phyloP scores from a whole-genome alignment of 2,888 invertebrate species.

The Synergus umbraculus region DNA sequence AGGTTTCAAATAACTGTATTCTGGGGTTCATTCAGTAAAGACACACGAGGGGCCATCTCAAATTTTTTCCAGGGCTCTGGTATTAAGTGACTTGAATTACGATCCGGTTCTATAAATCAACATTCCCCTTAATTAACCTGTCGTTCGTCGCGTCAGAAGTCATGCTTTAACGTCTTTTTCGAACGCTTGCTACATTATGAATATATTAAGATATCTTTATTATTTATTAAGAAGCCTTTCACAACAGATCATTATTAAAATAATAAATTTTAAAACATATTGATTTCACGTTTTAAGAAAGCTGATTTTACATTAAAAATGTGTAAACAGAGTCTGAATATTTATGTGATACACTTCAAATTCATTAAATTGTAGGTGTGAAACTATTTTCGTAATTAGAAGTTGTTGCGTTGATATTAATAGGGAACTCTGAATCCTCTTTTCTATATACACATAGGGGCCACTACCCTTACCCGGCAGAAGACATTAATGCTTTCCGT shows the following conservation, averaged over 20 bases:
- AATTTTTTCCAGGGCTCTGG: conserved; percentile 14
- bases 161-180: conserved; percentile 34
- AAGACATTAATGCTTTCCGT: conserved; percentile 21
- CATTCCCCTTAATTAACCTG: conserved; percentile 38
- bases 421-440: neutral
- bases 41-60: conserved; percentile 18
- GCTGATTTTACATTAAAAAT: neutral
- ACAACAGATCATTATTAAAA: neutral
- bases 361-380: neutral
- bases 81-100: conserved; percentile 38
- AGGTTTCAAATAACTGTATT: conserved; percentile 15
- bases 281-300: neutral
- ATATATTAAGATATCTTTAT: conserved; percentile 23
- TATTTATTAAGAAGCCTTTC: neutral
- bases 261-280: neutral
- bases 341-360: no score
- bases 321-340: neutral
- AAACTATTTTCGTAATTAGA: neutral
- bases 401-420: neutral
- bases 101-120: conserved; percentile 38
- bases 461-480: neutral
- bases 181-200: conserved; percentile 8
- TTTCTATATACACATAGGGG: neutral
- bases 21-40: neutral
- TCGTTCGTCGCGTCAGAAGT: conserved; percentile 35